phyloP scores from a whole-genome alignment of 2,888 invertebrate species.

The Calameuta filiformis region DNA sequence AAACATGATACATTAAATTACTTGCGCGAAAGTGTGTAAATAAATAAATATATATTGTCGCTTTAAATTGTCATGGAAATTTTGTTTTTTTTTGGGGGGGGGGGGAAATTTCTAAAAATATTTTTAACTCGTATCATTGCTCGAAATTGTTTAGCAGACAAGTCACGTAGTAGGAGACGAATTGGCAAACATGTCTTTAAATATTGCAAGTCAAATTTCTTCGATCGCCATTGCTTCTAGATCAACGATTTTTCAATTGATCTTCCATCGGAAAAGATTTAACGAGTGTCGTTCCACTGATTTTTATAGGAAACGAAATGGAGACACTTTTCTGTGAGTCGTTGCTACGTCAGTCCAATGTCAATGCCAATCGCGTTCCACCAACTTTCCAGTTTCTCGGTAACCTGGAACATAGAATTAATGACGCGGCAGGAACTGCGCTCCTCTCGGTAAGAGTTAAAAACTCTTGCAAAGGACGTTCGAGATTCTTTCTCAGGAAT shows the following conservation, averaged over 20 bases:
- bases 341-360: background rate
- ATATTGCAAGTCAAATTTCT: too few species aligned
- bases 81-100: too few species aligned
- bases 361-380: background rate
- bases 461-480: background rate
- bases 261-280: background rate
- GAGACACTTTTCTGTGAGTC: background rate
- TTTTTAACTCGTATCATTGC: too few species aligned
- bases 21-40: accelerated
- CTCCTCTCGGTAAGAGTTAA: background rate
- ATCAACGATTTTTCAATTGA: background rate
- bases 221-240: background rate
- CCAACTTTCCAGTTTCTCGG: background rate
- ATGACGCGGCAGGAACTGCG: background rate
- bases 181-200: too few species aligned
- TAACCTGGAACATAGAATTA: background rate
- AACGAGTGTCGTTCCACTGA: background rate
- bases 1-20: too few species aligned
- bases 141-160: too few species aligned
- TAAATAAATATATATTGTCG: too few species aligned
- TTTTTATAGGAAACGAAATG: background rate
- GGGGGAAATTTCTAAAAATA: background rate
- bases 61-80: too few species aligned
- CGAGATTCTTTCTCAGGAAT: background rate
- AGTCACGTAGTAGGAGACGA: too few species aligned